phyloP scores from a whole-genome alignment of 2,113 vertebrate species.

The Myiozetetes cayanensis region DNA sequence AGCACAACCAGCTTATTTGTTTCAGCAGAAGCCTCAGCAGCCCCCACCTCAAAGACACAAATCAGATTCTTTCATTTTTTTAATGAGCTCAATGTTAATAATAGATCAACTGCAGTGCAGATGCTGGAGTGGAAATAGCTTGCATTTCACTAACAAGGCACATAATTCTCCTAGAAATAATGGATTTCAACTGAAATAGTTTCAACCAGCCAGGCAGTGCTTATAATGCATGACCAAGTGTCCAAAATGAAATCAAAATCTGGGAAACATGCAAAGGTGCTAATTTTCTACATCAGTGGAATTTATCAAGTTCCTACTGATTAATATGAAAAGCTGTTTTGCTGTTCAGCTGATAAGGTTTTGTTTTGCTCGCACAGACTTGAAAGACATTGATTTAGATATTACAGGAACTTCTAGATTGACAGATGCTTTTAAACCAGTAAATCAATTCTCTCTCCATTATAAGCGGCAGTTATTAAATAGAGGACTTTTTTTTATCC shows the following conservation, averaged over 20 bases:
- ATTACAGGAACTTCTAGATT: conserved; percentile 62
- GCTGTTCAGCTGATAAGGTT: conserved; percentile 67
- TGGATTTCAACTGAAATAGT: conserved; percentile 74
- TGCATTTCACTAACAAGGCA: conserved; percentile 75
- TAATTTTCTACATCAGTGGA: conserved; percentile 80
- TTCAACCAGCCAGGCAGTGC: conserved; percentile 64
- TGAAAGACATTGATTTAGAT: conserved; percentile 76
- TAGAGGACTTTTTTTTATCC: not conserved
- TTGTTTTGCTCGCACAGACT: conserved; percentile 71
- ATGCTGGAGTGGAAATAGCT: conserved; percentile 75
- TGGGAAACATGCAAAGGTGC: conserved; percentile 71
- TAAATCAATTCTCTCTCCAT: conserved; percentile 63
- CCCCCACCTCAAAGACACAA: conserved; percentile 58
- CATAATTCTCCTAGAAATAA: conserved; percentile 78
- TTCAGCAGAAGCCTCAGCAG: conserved; percentile 40
- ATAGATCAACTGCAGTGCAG: conserved; percentile 77
- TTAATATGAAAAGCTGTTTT: conserved; percentile 75
- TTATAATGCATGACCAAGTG: conserved; percentile 74
- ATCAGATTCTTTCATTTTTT: conserved; percentile 70
- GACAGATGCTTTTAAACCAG: conserved; percentile 53
- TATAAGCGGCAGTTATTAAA: conserved; percentile 55
- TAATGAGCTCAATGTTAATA: conserved; percentile 76
- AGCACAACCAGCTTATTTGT: conserved; percentile 59
- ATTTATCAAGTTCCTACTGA: conserved; percentile 76
- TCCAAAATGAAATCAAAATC: conserved; percentile 77